Conservation (phyloP, 2,113 vertebrate species). For the Hippoglossus stenolepis region DNA sequence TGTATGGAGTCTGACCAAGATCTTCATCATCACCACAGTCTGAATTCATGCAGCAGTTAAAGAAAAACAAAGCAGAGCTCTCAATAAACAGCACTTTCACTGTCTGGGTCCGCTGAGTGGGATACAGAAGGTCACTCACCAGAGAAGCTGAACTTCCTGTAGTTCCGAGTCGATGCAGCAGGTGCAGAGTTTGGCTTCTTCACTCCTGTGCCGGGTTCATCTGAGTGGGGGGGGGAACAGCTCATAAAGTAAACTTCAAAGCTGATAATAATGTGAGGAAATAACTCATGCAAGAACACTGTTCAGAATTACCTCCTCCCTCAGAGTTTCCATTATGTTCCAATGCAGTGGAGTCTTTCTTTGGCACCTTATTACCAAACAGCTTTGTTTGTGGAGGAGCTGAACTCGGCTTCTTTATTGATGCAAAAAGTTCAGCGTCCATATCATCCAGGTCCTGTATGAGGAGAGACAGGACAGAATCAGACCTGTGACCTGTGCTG, state of each 20-base stretch:
- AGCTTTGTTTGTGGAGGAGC: constrained; percentile 72
- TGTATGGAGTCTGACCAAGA: constrained; percentile 33
- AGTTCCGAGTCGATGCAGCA: constrained; percentile 43
- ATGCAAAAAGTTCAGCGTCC: constrained; percentile 86
- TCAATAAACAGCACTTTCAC: not conserved
- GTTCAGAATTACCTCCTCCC: constrained; percentile 53
- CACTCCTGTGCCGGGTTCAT: constrained; percentile 35
- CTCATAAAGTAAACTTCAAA: constrained; percentile 42
- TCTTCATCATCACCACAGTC: constrained; percentile 54
- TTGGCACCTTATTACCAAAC: constrained; percentile 47
- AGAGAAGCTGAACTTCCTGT: constrained; percentile 85
- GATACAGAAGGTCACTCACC: constrained; percentile 71
- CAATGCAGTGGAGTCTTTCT: constrained; percentile 33
- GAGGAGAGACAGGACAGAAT: not conserved
- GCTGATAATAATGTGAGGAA: constrained; percentile 13
- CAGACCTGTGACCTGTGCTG: not conserved
- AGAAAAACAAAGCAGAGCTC: constrained; percentile 21
- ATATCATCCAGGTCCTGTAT: constrained; percentile 87
- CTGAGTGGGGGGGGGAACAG: constrained; percentile 54
- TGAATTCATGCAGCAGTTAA: constrained; percentile 57
- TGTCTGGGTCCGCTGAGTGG: not conserved
- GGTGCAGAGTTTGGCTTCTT: constrained; percentile 75
- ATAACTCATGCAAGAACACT: constrained; percentile 28
- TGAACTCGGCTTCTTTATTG: constrained; percentile 76
- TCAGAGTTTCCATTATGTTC: constrained; percentile 35